These are phyloP conservation scores for Saccostrea cuccullata DNA, from an alignment of 1,140 invertebrate genomes.

Conservation along the genomic window DNA sequence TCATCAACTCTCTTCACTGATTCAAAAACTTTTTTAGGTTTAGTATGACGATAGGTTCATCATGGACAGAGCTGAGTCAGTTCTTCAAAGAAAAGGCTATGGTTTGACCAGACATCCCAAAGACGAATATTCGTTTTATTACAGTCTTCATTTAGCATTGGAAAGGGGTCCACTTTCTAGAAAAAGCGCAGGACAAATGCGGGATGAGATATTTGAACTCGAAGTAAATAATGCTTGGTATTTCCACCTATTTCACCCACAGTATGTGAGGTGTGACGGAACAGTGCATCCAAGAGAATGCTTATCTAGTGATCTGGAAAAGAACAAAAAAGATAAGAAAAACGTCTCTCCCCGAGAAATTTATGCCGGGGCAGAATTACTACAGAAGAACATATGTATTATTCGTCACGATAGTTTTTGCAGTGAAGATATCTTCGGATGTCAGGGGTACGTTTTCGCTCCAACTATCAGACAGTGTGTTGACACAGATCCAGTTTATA, in stretches of 20 bases:
- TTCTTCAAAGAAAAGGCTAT: not conserved
- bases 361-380: constrained; percentile 23
- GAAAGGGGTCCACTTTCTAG: not conserved
- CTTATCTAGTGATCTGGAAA: constrained; percentile 1
- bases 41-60: not conserved
- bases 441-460: constrained; percentile 5
- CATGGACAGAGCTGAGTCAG: not conserved
- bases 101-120: not conserved
- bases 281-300: not conserved
- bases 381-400: constrained; percentile 8
- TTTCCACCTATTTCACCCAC: not conserved
- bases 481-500: not conserved
- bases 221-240: not conserved
- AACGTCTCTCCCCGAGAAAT: not conserved
- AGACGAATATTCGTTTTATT: constrained; percentile 1
- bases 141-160: not conserved
- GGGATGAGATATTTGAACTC: not conserved
- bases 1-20: too few relatives aligned
- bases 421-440: not conserved
- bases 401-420: not conserved
- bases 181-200: not conserved
- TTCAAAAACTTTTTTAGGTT: not conserved
- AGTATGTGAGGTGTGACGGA: not conserved
- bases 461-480: not conserved
- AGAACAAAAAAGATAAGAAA: not conserved